Conservation (phyloP, 2,797 vertebrate genomes). For the Falco rusticolus region DNA sequence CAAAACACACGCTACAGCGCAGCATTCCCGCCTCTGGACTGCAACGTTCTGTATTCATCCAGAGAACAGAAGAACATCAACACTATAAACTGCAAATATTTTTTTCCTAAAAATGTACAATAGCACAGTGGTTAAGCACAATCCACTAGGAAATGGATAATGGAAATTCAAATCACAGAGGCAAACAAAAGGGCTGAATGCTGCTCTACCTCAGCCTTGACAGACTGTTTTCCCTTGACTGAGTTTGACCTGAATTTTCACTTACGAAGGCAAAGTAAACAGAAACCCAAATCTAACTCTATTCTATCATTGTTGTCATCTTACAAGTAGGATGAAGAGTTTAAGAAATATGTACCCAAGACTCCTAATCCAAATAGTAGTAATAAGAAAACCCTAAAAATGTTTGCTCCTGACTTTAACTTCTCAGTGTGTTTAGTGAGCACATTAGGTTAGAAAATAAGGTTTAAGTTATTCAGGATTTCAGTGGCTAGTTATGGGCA, state of each 20-base stretch:
- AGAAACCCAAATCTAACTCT: constrained; percentile 23
- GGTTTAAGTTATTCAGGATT: not conserved
- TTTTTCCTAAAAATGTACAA: not conserved
- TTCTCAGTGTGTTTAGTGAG: not conserved
- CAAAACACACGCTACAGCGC: not conserved
- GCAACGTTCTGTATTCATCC: not conserved
- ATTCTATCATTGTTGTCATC: constrained; percentile 7
- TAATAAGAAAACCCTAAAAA: not conserved
- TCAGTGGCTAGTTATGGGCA: not conserved
- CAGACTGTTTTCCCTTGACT: constrained; percentile 26
- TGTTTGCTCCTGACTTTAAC: not conserved
- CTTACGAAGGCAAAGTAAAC: constrained; percentile 42
- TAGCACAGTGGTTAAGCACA: constrained; percentile 10
- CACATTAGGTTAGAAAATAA: not conserved
- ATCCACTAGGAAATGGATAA: constrained; percentile 37
- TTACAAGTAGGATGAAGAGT: not conserved
- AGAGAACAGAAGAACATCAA: constrained; percentile 14
- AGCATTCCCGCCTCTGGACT: not conserved
- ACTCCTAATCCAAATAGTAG: constrained; percentile 9
- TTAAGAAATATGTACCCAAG: constrained; percentile 3
- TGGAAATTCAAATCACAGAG: constrained; percentile 54
- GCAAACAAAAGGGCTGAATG: constrained; percentile 39
- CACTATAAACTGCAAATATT: not conserved
- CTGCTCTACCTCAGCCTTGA: constrained; percentile 7
- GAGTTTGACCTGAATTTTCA: constrained; percentile 48